phyloP scores from a whole-genome alignment of 2,888 invertebrate genomes.

The Sinelater perroti region DNA sequence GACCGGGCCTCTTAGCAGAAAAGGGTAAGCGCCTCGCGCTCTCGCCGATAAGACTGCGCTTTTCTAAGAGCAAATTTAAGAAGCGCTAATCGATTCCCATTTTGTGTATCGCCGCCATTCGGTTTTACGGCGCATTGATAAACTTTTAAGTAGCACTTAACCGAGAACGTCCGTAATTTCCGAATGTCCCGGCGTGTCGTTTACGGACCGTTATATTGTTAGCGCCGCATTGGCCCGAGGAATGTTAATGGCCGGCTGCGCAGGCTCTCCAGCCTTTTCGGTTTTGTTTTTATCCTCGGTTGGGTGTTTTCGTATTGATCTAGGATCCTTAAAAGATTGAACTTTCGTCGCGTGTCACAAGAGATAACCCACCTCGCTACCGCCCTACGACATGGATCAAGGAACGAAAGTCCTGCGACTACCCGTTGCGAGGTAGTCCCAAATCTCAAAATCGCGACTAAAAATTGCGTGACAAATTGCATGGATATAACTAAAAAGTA shows the following conservation, averaged over 20 bases:
- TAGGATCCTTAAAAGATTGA: too few species aligned
- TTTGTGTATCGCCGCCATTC: conserved; percentile 42
- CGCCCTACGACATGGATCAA: too few species aligned
- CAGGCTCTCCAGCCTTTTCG: too few species aligned
- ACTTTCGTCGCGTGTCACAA: too few species aligned
- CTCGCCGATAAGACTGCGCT: conserved; percentile 6
- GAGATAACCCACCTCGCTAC: too few species aligned
- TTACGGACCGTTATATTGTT: conserved; percentile 39
- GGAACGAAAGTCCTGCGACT: too few species aligned
- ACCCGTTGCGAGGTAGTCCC: too few species aligned
- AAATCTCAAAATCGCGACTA: too few species aligned
- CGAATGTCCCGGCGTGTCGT: conserved; percentile 37
- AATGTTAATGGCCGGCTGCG: conserved; percentile 40
- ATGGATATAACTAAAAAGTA: too few species aligned
- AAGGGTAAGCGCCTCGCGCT: neutral
- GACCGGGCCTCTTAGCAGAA: neutral
- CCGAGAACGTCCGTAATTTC: conserved; percentile 41
- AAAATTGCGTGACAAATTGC: too few species aligned
- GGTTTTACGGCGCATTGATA: conserved; percentile 42
- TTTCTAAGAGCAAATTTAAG: conserved; percentile 29
- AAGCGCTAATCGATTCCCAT: conserved; percentile 45
- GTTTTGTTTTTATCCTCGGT: too few species aligned
- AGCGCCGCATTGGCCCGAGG: conserved; percentile 37
- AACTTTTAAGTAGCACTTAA: conserved; percentile 46
- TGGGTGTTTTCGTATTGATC: too few species aligned